Evolutionary conservation across 2,797 vertebrate species (phyloP), one percentile per base, ranked within the genome.

Genomic region (Nyctibius grandis): DNA sequence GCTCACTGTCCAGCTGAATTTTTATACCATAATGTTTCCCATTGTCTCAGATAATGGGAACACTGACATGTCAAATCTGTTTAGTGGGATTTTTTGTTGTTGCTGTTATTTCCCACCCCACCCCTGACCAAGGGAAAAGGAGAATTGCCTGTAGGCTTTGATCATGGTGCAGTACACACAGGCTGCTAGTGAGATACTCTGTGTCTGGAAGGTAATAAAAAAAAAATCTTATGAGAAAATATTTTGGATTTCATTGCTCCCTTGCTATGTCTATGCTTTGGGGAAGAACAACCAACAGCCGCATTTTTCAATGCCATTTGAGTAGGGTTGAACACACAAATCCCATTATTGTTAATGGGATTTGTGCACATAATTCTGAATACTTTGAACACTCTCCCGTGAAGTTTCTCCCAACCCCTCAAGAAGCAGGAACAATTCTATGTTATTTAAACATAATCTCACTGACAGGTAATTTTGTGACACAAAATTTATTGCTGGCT

Each of bases 391-490:
- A 95, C 84, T 96, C 96, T 97, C 94, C 92, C 63, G 22, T 96
- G 97, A 97, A 96, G 96, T 97, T 96, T 96, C 94, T 77, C 90
- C 93, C 95, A 92, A 91, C 70, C 91, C 88, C 75, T 96, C 89
- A 92, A 94, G 96, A 65, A 97, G 96, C 96, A 97, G 97, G 97
- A 97, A 97, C 97, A 98, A 98, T 97, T 97, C 97, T 93, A 97
- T 53, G 72, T 98, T 98, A 98, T 98, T 98, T 98, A 98, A 97
- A 97, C 97, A 97, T 97, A 97, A 97, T 97, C 97, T 97, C 95
- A 97, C 95, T 97, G 97, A 98, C 98, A 98, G 97, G 98, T 98
- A 98, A 98, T 98, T 98, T 97, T 98, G 96, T 97, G 98, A 98
- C 97, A 97, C 56, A 79, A 98, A 98, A 98, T 98, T 98, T 98